These are phyloP conservation scores for Protaetia brevitarsis DNA, from an alignment of 1,140 invertebrate genomes.

Conservation along the genomic window DNA sequence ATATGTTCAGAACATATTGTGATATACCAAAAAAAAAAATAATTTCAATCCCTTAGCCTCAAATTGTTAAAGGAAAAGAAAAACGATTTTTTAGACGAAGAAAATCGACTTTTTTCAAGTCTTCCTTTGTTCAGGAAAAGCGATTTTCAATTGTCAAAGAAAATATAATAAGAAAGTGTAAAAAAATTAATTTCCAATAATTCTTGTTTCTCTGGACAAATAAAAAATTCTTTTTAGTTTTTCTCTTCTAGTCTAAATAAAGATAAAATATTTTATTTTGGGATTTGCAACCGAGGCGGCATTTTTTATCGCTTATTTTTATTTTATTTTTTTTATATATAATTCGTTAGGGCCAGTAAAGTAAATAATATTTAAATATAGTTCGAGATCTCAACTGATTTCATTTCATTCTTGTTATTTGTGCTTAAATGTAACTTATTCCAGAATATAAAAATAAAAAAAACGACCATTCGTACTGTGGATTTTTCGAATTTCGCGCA, in stretches of 20 bases:
- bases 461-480: no score
- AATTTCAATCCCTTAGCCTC: no score
- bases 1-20: conserved; percentile 46
- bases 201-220: neutral
- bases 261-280: neutral
- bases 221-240: neutral
- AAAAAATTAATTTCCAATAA: neutral
- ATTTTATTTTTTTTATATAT: neutral
- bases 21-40: conserved; percentile 35
- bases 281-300: neutral
- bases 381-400: neutral
- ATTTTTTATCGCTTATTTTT: neutral
- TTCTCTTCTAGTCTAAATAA: conserved; percentile 9
- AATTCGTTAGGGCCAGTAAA: conserved; percentile 13
- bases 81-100: conserved; percentile 3
- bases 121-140: conserved; percentile 2
- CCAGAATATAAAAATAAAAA: no score
- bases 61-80: conserved; percentile 1
- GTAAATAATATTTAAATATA: conserved; percentile 4
- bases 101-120: conserved; percentile 2
- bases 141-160: conserved; percentile 18
- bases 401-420: conserved; percentile 9
- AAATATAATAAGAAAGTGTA: neutral
- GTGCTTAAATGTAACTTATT: neutral
- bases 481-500: conserved; percentile 6